phyloP scores from a whole-genome alignment of 2,797 vertebrate genomes.

The Enteromius treurensis region DNA sequence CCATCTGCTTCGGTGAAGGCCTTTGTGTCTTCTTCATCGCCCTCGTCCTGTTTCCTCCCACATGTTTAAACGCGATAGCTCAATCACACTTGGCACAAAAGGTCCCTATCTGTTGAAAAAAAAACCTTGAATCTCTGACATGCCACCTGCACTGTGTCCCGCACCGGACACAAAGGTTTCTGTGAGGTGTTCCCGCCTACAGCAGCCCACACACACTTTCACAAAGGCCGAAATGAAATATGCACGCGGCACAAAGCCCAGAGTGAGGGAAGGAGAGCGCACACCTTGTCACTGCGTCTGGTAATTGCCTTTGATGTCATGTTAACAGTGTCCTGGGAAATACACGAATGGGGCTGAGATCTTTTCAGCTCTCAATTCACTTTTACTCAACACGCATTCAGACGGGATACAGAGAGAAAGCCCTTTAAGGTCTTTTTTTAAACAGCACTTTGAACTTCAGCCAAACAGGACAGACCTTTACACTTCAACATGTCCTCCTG shows the following conservation, averaged over 20 bases:
- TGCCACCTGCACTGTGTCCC: conserved; percentile 49
- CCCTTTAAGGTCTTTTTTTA: conserved; percentile 38
- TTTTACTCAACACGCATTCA: conserved; percentile 73
- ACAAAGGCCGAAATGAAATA: conserved; percentile 74
- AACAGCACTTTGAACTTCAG: conserved; percentile 34
- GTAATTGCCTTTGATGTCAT: conserved; percentile 55
- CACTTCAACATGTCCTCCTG: conserved; percentile 12
- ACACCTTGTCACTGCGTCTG: conserved; percentile 43
- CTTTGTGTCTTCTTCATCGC: conserved; percentile 62
- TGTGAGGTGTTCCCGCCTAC: conserved; percentile 20
- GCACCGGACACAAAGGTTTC: conserved; percentile 52
- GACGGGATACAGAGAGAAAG: conserved; percentile 58
- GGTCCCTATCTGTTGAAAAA: conserved; percentile 39
- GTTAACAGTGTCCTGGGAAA: conserved; percentile 27
- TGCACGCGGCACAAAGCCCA: conserved; percentile 67
- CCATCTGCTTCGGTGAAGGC: conserved; percentile 71
- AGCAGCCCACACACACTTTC: conserved; percentile 51
- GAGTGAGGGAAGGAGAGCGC: conserved; percentile 48
- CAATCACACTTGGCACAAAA: conserved; percentile 43
- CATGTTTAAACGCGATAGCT: conserved; percentile 65
- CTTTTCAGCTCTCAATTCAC: conserved; percentile 40
- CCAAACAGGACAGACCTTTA: conserved; percentile 12
- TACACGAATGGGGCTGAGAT: conserved; percentile 9
- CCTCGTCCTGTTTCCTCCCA: conserved; percentile 49
- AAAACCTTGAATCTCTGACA: conserved; percentile 35